These are phyloP conservation scores for Lasioglossum lativentre DNA, from an alignment of 2,888 invertebrate genomes.

Conservation along the genomic window DNA sequence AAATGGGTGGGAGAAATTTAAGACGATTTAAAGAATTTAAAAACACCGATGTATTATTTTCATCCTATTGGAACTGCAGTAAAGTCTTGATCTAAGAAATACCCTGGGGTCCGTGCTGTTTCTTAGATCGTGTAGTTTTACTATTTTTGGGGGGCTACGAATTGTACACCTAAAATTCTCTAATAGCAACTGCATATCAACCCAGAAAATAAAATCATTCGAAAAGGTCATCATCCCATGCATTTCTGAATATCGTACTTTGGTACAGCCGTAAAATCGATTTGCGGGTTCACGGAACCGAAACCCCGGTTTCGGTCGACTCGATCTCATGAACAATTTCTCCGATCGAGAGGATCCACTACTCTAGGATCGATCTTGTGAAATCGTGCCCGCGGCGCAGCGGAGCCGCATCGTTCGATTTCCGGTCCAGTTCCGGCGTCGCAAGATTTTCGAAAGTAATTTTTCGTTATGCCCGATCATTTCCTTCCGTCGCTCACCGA, in stretches of 20 bases:
- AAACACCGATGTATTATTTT: too few relatives aligned
- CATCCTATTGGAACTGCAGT: too few relatives aligned
- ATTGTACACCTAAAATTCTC: too few relatives aligned
- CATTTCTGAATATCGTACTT: neutral
- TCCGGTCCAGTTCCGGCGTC: conserved; percentile 69
- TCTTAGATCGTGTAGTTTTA: too few relatives aligned
- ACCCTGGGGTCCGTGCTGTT: too few relatives aligned
- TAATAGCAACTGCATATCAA: neutral
- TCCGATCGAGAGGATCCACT: neutral
- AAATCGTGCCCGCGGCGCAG: conserved; percentile 44
- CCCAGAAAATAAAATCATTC: neutral
- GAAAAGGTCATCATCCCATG: neutral
- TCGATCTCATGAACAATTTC: conserved; percentile 10
- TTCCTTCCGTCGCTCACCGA: conserved; percentile 1
- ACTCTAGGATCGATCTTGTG: conserved; percentile 30
- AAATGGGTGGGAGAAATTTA: too few relatives aligned
- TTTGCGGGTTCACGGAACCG: neutral
- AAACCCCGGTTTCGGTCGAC: neutral
- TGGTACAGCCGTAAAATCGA: neutral
- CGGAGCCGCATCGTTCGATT: conserved; percentile 48
- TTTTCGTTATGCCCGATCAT: conserved; percentile 9
- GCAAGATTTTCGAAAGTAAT: conserved; percentile 64
- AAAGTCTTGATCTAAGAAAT: too few relatives aligned
- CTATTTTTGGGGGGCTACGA: too few relatives aligned
- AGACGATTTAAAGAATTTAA: too few relatives aligned